Evolutionary conservation across 2,888 invertebrate genomes (phyloP).

Genomic region (Eristalis tenax): DNA sequence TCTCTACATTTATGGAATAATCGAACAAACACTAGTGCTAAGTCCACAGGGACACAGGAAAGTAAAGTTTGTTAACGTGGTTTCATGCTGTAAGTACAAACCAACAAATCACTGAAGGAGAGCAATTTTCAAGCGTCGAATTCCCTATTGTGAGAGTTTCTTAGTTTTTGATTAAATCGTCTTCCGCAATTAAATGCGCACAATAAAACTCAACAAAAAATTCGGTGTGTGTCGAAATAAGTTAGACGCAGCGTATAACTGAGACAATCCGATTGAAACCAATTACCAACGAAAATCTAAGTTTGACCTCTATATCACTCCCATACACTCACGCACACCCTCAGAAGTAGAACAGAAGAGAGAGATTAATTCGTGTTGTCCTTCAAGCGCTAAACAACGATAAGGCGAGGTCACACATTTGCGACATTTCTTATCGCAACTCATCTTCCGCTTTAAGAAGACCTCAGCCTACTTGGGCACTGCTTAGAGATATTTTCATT

Average conservation of each 20-base stretch:
- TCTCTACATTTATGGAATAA: too few relatives aligned
- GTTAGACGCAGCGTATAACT: not conserved
- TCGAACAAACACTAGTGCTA: too few relatives aligned
- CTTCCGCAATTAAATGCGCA: too few relatives aligned
- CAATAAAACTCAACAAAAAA: not conserved
- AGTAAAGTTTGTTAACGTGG: too few relatives aligned
- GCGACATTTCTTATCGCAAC: slow-evolving; percentile 65
- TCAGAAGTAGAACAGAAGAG: slow-evolving; percentile 31
- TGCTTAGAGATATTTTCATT: slow-evolving; percentile 34
- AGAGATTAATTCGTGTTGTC: slow-evolving; percentile 57
- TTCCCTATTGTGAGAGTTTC: too few relatives aligned
- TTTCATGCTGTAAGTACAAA: too few relatives aligned
- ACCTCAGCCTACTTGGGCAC: slow-evolving; percentile 15
- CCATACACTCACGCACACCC: slow-evolving; percentile 11
- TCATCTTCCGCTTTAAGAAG: slow-evolving; percentile 60
- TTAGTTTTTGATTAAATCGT: too few relatives aligned
- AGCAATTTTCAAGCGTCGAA: too few relatives aligned
- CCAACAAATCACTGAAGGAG: too few relatives aligned
- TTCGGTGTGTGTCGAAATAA: not conserved
- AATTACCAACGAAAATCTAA: not conserved
- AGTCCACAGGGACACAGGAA: too few relatives aligned
- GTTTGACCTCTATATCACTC: slow-evolving; percentile 42
- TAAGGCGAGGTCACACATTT: slow-evolving; percentile 66
- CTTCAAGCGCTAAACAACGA: slow-evolving; percentile 46
- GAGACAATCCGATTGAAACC: not conserved